Conservation (phyloP, 1,140 invertebrate species). For the Micrasema minimum region DNA sequence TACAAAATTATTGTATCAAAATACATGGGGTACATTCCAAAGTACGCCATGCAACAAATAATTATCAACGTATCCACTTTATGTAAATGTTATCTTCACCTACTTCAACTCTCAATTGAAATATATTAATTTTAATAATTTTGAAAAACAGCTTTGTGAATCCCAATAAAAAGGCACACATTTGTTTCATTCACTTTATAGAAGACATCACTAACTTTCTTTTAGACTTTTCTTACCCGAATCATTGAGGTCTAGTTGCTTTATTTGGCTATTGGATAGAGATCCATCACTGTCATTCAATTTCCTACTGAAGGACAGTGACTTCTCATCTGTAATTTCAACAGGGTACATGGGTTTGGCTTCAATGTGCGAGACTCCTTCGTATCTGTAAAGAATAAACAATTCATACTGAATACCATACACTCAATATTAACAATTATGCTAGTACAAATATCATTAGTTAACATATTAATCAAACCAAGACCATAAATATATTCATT, state of each 20-base stretch:
- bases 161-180: constrained; percentile 8
- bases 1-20: constrained; percentile 18
- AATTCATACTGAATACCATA: no score
- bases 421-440: no score
- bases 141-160: constrained; percentile 17
- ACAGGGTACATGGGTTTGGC: constrained; percentile 47
- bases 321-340: constrained; percentile 12
- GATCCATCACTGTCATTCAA: constrained; percentile 27
- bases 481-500: no score
- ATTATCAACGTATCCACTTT: constrained; percentile 1
- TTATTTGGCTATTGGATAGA: constrained; percentile 23
- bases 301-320: constrained; percentile 14
- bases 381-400: constrained; percentile 43
- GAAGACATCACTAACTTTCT: constrained; percentile 17
- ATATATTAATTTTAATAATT: constrained; percentile 39
- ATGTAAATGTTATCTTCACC: background rate
- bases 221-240: constrained; percentile 28
- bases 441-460: no score
- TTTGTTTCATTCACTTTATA: constrained; percentile 8
- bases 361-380: constrained; percentile 45
- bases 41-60: background rate
- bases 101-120: constrained; percentile 8
- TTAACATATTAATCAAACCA: no score
- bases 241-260: constrained; percentile 33
- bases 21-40: constrained; percentile 4